Evolutionary conservation across 2,113 vertebrate genomes (phyloP), one percentile per base, ranked within the genome.

Genomic region (Sander vitreus): DNA sequence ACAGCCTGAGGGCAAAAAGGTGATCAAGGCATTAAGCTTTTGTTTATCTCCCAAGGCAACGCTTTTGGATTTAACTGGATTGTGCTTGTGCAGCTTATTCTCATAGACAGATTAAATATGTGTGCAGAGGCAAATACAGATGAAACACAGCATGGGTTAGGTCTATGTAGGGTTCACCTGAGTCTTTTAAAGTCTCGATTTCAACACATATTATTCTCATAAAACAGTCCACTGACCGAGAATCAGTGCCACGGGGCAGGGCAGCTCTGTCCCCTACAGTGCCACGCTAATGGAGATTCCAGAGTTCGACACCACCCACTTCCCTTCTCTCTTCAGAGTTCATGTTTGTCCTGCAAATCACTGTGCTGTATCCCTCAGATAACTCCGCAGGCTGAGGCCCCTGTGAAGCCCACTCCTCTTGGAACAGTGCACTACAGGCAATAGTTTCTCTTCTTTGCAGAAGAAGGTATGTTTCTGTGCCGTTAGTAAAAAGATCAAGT

Each of bases 221-320:
- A 39, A 82, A 83, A 23, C 51, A 48, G 51, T 23, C 51, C 30
- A 48, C 57, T 68, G 70, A 78, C 62, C 39, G 63, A 70, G 85
- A 78, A 78, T 47, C 64, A 63, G 74, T 73, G 30, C 45, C 6
- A 58, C 16, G 13, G 78, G 84, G 71, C 82, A 60, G 78, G 72
- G 66, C 65, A 15, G 45, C 71, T 87, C 39, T 33, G 75, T 83
- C 82, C 66, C 72, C 83, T 57, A 51, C 55, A 77, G 83, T 27
- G 64, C 60, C 3, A 1, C 4, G n/a, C 60, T 89, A 79, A 92
- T 93, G 85, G 81, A 93, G 86, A 93, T 92, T 93, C 90, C 91
- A 92, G 88, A 93, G 75, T 33, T 55, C 5, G 10, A 76, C 71
- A 85, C 73, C 92, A 90, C 89, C 91, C 87, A 81, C 80, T 92